These are phyloP conservation scores for Hydrocynus forskahlii DNA, from an alignment of 2,797 vertebrate genomes.

Conservation along the genomic window DNA sequence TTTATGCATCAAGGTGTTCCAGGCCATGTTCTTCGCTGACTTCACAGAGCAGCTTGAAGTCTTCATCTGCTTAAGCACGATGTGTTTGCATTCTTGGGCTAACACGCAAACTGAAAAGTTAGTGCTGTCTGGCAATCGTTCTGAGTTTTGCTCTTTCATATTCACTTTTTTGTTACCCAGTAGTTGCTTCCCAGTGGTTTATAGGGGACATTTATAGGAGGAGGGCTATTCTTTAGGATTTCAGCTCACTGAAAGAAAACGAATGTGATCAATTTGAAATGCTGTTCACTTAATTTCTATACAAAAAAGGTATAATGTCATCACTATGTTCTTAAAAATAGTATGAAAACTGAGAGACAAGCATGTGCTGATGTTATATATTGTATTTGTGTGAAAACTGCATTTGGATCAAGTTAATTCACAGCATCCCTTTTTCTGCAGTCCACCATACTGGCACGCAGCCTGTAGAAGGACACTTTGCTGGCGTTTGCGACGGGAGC, in stretches of 20 bases:
- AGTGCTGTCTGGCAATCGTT: conserved; percentile 11
- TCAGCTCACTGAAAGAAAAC: background rate
- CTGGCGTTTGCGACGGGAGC: background rate
- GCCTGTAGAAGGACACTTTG: background rate
- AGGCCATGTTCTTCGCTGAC: background rate
- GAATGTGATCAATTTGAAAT: too few species aligned
- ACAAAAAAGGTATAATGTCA: too few species aligned
- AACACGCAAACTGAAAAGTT: background rate
- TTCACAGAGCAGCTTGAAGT: conserved; percentile 31
- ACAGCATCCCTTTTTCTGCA: background rate
- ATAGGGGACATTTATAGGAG: background rate
- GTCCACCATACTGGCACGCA: background rate
- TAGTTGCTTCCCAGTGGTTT: background rate
- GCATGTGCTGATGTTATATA: too few species aligned
- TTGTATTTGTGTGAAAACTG: too few species aligned
- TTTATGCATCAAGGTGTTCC: background rate
- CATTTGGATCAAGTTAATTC: background rate
- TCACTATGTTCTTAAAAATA: too few species aligned
- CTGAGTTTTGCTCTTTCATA: background rate
- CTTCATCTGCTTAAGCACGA: conserved; percentile 1
- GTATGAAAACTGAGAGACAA: too few species aligned
- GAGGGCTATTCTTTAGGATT: background rate
- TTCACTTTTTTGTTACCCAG: background rate
- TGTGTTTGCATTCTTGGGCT: conserved; percentile 34
- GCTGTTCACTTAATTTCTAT: too few species aligned